Evolutionary conservation across 2,797 vertebrate species (phyloP), one percentile per base, ranked within the genome.

Genomic region (Nyctalus aviator): DNA sequence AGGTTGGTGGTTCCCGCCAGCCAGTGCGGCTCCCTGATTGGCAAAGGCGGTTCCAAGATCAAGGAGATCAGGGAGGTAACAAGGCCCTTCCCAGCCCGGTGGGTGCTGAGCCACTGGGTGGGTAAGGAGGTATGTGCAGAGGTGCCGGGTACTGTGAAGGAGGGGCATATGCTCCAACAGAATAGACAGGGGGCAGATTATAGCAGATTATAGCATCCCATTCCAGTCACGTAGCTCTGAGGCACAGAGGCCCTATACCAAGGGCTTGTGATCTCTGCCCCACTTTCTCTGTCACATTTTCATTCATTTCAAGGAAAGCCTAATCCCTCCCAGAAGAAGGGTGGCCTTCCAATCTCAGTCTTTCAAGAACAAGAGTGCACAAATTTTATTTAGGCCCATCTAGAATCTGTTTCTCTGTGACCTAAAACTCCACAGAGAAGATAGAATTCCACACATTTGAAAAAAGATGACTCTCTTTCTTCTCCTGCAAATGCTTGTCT

Each of bases 11-110:
- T 99, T 78, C 99, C 99, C 0, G 99, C 99, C 48, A 99, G 99
- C 94, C 99, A 99, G 97, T 99, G 99, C 0, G 99, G 99, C 89
- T 99, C 99, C 3, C 98, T 99, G 95, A 99, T 99, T 0, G 99
- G 99, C 86, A 99, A 99, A 97, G 99, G 99, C 57, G 99, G 99
- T 95, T 99, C 99, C 97, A 99, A 99, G 98, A 99, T 99, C 97
- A 99, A 99, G 98, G 99, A 99, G 94, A 99, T 99, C 98, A 98
- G 99, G 97, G 99, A 99, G 99, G 99, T 99, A 95, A 97, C 94
- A 79, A 90, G 68, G 41, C 6, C n/a, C 27, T 25, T 44, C 44
- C 59, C 9, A 12, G n/a, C n/a, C 68, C 8, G 9, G 30, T 12
- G 37, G 72, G 69, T 30, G 55, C 69, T 8, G 0, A 0, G 5